phyloP scores from a whole-genome alignment of 2,113 vertebrate genomes.

The Desmodus rotundus region DNA sequence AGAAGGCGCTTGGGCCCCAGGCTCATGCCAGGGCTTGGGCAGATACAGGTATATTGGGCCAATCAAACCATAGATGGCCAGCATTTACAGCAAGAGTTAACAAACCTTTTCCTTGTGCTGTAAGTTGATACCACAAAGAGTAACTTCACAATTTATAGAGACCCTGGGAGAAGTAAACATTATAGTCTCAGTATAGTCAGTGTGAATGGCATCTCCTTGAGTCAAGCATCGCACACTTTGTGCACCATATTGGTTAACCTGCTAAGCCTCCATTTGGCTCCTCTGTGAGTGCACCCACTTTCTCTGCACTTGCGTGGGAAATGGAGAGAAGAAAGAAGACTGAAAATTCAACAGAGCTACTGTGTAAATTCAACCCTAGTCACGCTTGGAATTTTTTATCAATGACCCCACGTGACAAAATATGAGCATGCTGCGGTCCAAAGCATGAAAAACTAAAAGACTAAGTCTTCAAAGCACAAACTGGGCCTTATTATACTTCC shows the following conservation, averaged over 20 bases:
- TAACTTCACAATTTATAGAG: background rate
- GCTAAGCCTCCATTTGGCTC: background rate
- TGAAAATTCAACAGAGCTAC: background rate
- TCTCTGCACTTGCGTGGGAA: background rate
- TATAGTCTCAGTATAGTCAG: background rate
- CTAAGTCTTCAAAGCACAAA: background rate
- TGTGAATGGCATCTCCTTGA: background rate
- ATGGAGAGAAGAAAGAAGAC: background rate
- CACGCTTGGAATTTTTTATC: background rate
- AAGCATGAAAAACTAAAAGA: background rate
- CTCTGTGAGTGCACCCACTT: rapidly evolving
- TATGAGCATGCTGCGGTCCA: background rate
- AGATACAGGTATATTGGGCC: background rate
- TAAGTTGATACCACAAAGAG: background rate
- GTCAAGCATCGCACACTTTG: background rate
- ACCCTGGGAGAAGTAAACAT: background rate
- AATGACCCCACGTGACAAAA: background rate
- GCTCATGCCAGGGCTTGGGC: background rate
- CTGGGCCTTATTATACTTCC: background rate
- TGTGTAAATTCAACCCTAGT: background rate
- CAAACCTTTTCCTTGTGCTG: background rate
- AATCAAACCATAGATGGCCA: background rate
- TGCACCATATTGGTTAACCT: background rate
- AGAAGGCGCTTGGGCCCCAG: background rate
- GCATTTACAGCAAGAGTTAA: background rate